phyloP scores from a whole-genome alignment of 2,797 vertebrate genomes.

The Xyrichtys novacula region DNA sequence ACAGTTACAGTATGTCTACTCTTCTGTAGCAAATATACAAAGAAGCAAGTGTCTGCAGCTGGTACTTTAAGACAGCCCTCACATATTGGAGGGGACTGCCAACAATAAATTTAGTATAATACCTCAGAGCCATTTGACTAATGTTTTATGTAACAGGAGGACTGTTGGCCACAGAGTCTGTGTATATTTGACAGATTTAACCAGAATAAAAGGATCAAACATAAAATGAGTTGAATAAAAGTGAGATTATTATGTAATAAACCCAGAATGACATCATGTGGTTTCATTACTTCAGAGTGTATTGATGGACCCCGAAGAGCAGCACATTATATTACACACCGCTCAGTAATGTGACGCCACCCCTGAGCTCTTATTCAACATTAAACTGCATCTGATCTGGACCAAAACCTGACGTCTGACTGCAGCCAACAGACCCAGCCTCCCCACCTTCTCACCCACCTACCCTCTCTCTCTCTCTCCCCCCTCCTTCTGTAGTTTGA shows the following conservation, averaged over 20 bases:
- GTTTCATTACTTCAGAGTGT: slow-evolving; percentile 50
- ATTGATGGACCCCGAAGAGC: slow-evolving; percentile 43
- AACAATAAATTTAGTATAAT: too few species aligned
- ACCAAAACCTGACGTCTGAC: slow-evolving; percentile 60
- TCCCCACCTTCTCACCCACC: neutral
- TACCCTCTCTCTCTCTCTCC: neutral
- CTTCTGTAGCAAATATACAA: neutral
- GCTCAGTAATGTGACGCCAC: slow-evolving; percentile 63
- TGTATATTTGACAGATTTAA: neutral
- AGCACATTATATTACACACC: slow-evolving; percentile 70
- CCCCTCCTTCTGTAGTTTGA: slow-evolving; percentile 14
- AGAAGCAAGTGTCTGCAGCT: neutral
- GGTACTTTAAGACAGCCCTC: neutral
- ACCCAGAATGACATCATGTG: slow-evolving; percentile 56
- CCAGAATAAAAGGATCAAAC: neutral
- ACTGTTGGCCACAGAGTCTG: neutral
- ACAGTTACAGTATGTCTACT: too few species aligned
- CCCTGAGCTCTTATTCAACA: slow-evolving; percentile 61
- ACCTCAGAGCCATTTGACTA: neutral
- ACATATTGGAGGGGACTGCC: neutral
- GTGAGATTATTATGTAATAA: slow-evolving; percentile 33
- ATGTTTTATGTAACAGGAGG: neutral
- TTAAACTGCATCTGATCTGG: slow-evolving; percentile 50
- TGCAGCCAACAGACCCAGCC: slow-evolving; percentile 41
- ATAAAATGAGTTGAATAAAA: slow-evolving; percentile 20